phyloP scores from a whole-genome alignment of 2,797 vertebrate species.

The Argentina silus region DNA sequence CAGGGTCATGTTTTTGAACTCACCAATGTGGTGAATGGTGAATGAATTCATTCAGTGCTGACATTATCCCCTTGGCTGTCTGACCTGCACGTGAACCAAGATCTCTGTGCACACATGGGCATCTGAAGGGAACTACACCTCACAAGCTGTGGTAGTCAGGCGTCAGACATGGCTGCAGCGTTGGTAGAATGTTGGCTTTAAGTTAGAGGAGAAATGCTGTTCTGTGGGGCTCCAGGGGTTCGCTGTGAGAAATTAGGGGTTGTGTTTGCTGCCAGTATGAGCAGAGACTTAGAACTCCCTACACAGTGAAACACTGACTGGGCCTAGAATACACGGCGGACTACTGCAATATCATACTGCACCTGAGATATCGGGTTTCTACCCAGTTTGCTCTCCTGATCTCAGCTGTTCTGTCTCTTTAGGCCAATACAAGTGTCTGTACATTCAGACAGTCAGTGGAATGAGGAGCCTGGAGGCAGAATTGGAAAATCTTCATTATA shows the following conservation, averaged over 20 bases:
- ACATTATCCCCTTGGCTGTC: background rate
- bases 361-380: too few species aligned
- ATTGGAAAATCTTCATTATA: constrained; percentile 28
- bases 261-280: too few species aligned
- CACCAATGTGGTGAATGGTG: constrained; percentile 11
- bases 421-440: background rate
- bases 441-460: constrained; percentile 1
- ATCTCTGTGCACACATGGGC: background rate
- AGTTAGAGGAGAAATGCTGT: too few species aligned
- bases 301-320: too few species aligned
- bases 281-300: too few species aligned
- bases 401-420: background rate
- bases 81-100: constrained; percentile 11
- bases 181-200: background rate
- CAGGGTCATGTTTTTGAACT: constrained; percentile 3
- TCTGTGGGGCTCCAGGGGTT: background rate
- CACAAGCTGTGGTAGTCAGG: background rate
- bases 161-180: background rate
- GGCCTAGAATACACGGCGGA: too few species aligned
- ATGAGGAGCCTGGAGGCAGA: background rate
- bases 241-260: background rate
- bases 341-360: too few species aligned
- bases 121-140: background rate
- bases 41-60: background rate
- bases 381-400: background rate